phyloP scores from a whole-genome alignment of 2,888 invertebrate species.

The Lamellibrachia satsuma region DNA sequence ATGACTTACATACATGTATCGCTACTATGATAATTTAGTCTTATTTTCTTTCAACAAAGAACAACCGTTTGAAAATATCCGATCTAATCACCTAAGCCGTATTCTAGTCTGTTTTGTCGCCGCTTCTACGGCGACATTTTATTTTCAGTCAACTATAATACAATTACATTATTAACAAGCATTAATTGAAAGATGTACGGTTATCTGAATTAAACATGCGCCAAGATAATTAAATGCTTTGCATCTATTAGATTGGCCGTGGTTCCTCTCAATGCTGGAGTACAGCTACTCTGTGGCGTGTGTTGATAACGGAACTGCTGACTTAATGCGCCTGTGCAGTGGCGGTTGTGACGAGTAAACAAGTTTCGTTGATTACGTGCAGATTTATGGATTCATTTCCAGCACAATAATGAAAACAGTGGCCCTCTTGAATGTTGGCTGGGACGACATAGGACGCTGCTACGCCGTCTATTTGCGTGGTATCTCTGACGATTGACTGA shows the following conservation, averaged over 20 bases:
- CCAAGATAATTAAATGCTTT: neutral
- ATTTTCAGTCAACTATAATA: neutral
- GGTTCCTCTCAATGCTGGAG: neutral
- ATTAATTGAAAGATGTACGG: neutral
- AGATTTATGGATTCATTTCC: slow-evolving; percentile 9
- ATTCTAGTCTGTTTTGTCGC: neutral
- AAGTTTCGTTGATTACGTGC: neutral
- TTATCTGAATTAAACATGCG: neutral
- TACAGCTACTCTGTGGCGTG: neutral
- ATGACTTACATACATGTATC: too few species aligned
- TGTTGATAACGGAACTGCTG: neutral
- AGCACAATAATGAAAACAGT: neutral
- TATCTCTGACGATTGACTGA: slow-evolving; percentile 3
- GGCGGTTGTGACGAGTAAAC: neutral
- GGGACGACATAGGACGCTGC: neutral
- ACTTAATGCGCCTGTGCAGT: neutral
- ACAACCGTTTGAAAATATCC: neutral
- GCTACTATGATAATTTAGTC: too few species aligned
- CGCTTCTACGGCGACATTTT: neutral
- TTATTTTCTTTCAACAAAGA: too few species aligned
- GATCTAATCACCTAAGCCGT: neutral
- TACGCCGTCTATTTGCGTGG: neutral
- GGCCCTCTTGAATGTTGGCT: neutral
- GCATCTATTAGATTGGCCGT: neutral
- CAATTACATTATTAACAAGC: neutral